phyloP scores from a whole-genome alignment of 2,113 vertebrate genomes.

The Turdus rufiventris region DNA sequence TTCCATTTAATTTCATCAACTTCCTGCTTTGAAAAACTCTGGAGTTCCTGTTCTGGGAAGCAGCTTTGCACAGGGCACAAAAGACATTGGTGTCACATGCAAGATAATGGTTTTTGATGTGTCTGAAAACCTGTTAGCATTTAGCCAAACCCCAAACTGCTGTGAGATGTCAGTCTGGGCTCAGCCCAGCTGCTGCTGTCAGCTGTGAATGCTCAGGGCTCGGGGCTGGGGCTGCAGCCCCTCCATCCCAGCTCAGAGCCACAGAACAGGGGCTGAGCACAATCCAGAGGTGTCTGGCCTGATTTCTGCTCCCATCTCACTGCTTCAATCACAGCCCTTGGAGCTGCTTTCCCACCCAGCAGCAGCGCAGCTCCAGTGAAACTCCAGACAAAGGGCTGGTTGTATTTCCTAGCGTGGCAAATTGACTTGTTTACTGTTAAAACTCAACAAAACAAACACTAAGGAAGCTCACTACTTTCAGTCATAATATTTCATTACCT shows the following conservation, averaged over 20 bases:
- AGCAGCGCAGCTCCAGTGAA: neutral
- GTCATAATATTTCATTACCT: conserved; percentile 31
- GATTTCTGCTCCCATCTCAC: fast-evolving
- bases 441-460: neutral
- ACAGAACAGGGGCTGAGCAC: fast-evolving
- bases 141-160: neutral
- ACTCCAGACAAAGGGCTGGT: neutral
- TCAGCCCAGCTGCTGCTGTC: neutral
- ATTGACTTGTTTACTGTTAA: neutral
- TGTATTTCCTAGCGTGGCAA: neutral
- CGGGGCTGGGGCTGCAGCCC: neutral
- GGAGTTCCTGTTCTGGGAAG: neutral
- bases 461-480: neutral
- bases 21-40: neutral
- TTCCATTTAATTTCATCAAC: neutral
- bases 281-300: fast-evolving
- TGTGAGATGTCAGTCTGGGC: neutral
- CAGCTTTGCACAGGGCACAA: neutral
- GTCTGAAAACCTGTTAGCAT: neutral
- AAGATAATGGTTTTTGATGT: neutral
- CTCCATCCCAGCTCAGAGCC: fast-evolving
- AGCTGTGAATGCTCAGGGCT: fast-evolving
- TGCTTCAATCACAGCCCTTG: neutral
- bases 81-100: neutral
- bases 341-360: neutral